Percentiles rank a stretch among this genome's conserved stretches.
phyloP scores from a whole-genome alignment of 2,113 vertebrate genomes.

The Myocastor coypus region DNA sequence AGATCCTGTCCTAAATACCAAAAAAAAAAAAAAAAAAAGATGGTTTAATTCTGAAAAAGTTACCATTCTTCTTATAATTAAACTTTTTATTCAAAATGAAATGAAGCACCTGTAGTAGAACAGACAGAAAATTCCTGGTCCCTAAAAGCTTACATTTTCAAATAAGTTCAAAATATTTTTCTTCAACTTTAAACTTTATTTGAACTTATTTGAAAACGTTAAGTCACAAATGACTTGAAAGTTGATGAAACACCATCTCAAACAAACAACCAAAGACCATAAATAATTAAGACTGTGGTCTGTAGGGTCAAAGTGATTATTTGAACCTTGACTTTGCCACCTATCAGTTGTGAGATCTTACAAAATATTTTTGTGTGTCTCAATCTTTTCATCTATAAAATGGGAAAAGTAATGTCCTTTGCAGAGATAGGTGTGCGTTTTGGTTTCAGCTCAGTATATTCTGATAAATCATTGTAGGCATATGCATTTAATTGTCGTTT shows the following conservation, averaged over 20 bases:
- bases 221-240: no score
- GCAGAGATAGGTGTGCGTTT: neutral
- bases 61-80: conserved; percentile 40
- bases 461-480: conserved; percentile 42
- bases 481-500: conserved; percentile 55
- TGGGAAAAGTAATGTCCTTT: neutral
- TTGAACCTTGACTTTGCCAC: conserved; percentile 31
- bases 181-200: neutral
- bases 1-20: no score
- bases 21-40: conserved; percentile 12
- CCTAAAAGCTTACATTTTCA: conserved; percentile 24
- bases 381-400: conserved; percentile 51
- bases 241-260: neutral
- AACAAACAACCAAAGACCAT: neutral
- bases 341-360: neutral
- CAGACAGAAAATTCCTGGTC: neutral
- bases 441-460: conserved; percentile 50
- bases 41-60: neutral
- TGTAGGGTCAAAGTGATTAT: neutral
- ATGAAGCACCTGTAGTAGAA: neutral
- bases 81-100: neutral
- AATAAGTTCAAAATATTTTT: neutral
- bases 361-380: neutral
- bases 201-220: no score
- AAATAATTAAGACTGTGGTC: conserved; percentile 21